Base-by-base conservation (phyloP, 1,140 invertebrate species). In the Berghia stephanieae region DNA sequence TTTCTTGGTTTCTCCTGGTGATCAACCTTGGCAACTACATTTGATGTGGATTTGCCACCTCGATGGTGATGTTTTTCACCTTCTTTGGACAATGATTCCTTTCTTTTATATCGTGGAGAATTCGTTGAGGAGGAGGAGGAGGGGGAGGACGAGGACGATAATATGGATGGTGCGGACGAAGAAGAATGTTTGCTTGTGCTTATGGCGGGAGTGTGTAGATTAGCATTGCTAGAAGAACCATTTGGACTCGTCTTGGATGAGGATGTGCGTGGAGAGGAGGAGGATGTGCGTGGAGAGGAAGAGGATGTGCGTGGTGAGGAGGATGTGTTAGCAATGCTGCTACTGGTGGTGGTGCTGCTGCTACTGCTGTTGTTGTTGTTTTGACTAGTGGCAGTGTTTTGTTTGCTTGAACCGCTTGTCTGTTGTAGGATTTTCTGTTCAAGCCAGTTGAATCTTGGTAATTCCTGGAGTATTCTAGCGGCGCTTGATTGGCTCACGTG, bases 391-490 rank as follows among this genome's bases (percentile, higher is more conserved):
- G 31, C 10, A 18, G 60, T 46, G 31, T 4, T n/a, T n/a, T n/a
- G n/a, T n/a, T n/a, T n/a, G n/a, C n/a, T n/a, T n/a, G n/a, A n/a
- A n/a, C n/a, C n/a, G n/a, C n/a, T n/a, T n/a, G n/a, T 55, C 31
- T n/a, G 49, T 36, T 81, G 78, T 13, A 79, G 63, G 21, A 79
- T 79, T 52, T 82, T 82, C 66, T 82, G 67, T 38, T 82, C 74
- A 34, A 82, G 77, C 81, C 81, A 82, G 75, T 82, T 82, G 69
- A 80, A 77, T 6, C 77, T 60, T 5, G 81, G 81, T 24, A 82
- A 74, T 71, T 82, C 81, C 18, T 68, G 77, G 44, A 78, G 72
- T 63, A 82, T 80, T 44, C 81, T 68, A 21, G 80, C 81, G 3
- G 78, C 75, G 24, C 77, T 80, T 34, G 60, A 68, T 18, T 77